These are phyloP conservation scores for Irena cyanogastra DNA, from an alignment of 2,113 vertebrate genomes.

Conservation along the genomic window DNA sequence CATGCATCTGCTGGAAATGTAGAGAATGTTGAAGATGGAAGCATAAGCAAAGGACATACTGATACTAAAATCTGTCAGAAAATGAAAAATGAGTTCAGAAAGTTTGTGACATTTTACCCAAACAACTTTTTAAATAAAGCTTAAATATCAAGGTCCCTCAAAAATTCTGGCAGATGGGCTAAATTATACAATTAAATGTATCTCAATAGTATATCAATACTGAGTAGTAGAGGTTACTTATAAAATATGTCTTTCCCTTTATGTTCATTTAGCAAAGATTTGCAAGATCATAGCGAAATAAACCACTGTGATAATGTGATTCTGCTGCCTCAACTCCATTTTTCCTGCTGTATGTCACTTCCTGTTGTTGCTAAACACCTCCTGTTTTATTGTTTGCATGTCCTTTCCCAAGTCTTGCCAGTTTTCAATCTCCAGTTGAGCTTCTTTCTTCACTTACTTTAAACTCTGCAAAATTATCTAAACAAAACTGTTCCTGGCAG, in stretches of 20 bases:
- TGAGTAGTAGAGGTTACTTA: background rate
- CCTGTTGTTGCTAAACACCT: background rate
- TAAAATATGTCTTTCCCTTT: background rate
- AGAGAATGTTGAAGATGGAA: background rate
- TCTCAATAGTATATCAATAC: background rate
- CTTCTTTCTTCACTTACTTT: background rate
- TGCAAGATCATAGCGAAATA: background rate
- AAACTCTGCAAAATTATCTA: background rate
- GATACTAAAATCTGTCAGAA: background rate
- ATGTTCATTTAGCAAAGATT: background rate
- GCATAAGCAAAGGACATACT: background rate
- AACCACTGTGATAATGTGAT: background rate
- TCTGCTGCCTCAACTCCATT: background rate
- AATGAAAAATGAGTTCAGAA: background rate
- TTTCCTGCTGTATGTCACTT: background rate
- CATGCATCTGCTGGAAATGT: background rate
- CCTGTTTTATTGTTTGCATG: background rate
- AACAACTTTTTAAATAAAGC: background rate
- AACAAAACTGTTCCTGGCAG: background rate
- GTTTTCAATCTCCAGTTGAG: background rate
- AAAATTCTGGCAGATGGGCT: background rate
- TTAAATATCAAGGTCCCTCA: background rate
- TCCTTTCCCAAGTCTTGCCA: background rate
- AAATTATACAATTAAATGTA: background rate
- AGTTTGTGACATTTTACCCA: background rate